Evolutionary conservation across 2,113 vertebrate species (phyloP), one percentile per base, ranked within the genome.

Genomic region (Oryzias melastigma): DNA sequence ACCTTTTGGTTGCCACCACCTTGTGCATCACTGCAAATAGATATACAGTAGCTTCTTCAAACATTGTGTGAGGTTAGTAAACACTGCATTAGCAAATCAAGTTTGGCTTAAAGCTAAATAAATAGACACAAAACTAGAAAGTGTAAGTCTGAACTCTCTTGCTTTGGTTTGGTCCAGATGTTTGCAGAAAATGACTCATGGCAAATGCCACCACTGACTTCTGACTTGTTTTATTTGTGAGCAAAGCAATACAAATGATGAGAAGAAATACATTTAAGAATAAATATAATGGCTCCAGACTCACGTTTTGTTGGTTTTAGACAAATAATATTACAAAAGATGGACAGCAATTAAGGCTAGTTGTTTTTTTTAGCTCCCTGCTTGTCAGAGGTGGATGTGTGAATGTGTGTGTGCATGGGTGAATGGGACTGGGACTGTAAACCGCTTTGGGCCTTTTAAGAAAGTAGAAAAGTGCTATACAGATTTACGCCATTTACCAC

Each of bases 1-100:
- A n/a, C n/a, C n/a, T n/a, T n/a, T n/a, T n/a, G n/a, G n/a, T n/a
- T n/a, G n/a, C n/a, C 76, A 40, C 16, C 20, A 56, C n/a, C 50
- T 19, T 43, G 12, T 27, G n/a, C 35, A 58, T 35, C 8, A 52
- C 12, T 45, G 7, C 17, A 68, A 5, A 18, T 50, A 18, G 5
- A 63, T 67, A 58, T 18, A n/a, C 51, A 25, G 49, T 35, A 45
- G 52, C 46, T 15, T 52, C 65, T 35, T 63, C 48, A 67, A 19
- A 78, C 50, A 65, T 20, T 68, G 46, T 68, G 35, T 51, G 46
- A 68, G 45, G 49, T 48, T 2, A 41, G 5, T 15, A 68, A 47
- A 25, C 61, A 14, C 60, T 19, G 52, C 56, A 61, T 46, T 7
- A 52, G 29, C 49, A 58, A 35, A 52, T 55, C 20, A 52, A 47